phyloP scores from a whole-genome alignment of 2,113 vertebrate genomes.

The Periophthalmodon schlosseri region DNA sequence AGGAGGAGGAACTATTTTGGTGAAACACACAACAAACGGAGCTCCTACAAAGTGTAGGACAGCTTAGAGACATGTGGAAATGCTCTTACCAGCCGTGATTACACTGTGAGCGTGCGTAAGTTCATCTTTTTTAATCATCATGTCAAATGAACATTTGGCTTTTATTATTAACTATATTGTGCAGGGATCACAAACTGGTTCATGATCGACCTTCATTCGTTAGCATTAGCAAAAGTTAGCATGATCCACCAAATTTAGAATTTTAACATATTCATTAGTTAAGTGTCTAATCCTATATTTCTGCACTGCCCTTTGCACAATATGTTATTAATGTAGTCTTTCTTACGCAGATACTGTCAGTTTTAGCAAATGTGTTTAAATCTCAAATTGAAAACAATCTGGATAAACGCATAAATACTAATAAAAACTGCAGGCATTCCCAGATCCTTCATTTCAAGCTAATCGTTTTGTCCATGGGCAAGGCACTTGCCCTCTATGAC shows the following conservation, averaged over 20 bases:
- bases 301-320: background rate
- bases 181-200: background rate
- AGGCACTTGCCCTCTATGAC: too few species aligned
- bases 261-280: background rate
- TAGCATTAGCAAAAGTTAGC: conserved; percentile 4
- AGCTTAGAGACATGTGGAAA: background rate
- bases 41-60: background rate
- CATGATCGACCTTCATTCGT: background rate
- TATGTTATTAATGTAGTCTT: background rate
- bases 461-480: too few species aligned
- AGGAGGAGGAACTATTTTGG: background rate
- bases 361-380: background rate
- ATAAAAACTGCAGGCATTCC: too few species aligned
- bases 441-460: too few species aligned
- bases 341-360: background rate
- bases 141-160: background rate
- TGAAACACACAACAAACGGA: conserved; percentile 4
- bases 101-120: background rate
- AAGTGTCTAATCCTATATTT: background rate
- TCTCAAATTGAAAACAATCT: background rate
- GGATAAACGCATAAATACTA: background rate
- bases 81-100: background rate
- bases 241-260: background rate
- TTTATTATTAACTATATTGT: background rate
- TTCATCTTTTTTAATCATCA: background rate